Evolutionary conservation across 2,113 vertebrate species (phyloP).

Genomic region (human (Homo sapiens)): GRCh38 chr9:134240001-134240500

Average conservation of each 20-base stretch:
- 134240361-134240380: accelerated
- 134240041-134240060: background rate
- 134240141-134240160: background rate
- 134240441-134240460: accelerated
- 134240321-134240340: background rate
- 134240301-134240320: background rate
- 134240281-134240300: too few species aligned
- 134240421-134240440: background rate
- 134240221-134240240: background rate
- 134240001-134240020: background rate
- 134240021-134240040: background rate
- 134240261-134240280: background rate
- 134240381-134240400: too few species aligned
- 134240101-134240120: too few species aligned
- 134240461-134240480: background rate
- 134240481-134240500: background rate
- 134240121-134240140: background rate
- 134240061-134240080: background rate
- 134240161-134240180: background rate
- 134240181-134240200: background rate
- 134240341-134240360: accelerated
- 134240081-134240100: background rate
- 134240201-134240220: background rate
- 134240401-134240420: too few species aligned
- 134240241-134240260: too few species aligned